A percentile compares a stretch with the other conserved stretches of the same genome.
Conservation (phyloP, 2,797 vertebrate genomes). For the Gallinago nigripennis region DNA sequence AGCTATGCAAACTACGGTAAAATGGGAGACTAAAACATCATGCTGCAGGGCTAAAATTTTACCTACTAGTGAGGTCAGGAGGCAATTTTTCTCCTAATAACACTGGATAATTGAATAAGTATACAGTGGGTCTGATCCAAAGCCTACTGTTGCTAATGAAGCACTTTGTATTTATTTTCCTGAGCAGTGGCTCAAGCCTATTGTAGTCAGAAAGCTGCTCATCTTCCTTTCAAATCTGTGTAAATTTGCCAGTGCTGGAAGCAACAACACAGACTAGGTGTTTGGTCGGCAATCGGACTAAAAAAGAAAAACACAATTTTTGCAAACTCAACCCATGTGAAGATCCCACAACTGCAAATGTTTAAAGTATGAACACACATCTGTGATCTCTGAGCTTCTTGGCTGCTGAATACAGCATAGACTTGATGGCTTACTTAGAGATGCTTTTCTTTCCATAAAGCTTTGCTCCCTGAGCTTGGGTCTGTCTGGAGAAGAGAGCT, state of each 20-base stretch:
- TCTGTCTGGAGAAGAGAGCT: neutral
- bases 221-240: neutral
- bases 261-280: neutral
- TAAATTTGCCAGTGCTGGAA: neutral
- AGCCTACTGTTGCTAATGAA: slow-evolving; percentile 1
- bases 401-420: neutral
- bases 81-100: slow-evolving; percentile 15
- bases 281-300: neutral
- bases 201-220: neutral
- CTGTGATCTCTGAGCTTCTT: neutral
- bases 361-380: neutral
- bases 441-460: neutral
- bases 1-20: neutral
- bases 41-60: slow-evolving; percentile 21
- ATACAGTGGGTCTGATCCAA: neutral
- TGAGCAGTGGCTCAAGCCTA: neutral
- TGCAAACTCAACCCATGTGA: neutral
- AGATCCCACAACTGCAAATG: neutral
- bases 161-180: neutral
- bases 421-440: neutral
- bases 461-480: neutral
- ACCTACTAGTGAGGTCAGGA: neutral
- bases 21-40: neutral
- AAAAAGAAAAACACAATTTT: neutral
- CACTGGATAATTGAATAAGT: slow-evolving; percentile 14